phyloP scores from a whole-genome alignment of 2,113 vertebrate genomes.

The Podiceps cristatus region DNA sequence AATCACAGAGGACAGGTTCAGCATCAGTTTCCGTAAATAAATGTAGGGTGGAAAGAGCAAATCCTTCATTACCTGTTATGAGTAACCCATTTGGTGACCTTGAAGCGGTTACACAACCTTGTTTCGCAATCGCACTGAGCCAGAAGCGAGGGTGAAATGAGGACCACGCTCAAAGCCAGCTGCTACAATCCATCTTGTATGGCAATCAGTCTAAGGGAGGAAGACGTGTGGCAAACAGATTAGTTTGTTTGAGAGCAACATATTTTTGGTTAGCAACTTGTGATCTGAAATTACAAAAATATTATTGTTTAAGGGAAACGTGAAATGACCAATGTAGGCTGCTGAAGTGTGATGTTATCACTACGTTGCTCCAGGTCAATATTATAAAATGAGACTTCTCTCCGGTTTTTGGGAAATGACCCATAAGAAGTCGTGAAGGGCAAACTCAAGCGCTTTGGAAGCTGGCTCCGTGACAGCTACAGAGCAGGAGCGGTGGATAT shows the following conservation, averaged over 20 bases:
- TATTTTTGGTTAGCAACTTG: neutral
- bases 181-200: neutral
- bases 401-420: neutral
- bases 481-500: neutral
- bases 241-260: neutral
- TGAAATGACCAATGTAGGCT: neutral
- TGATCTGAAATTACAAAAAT: neutral
- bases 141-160: neutral
- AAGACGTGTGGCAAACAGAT: neutral
- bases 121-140: neutral
- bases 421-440: neutral
- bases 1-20: neutral
- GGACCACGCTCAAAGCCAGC: constrained; percentile 13
- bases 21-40: neutral
- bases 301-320: neutral
- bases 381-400: neutral
- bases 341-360: neutral
- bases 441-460: neutral
- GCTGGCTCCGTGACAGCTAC: fast-evolving
- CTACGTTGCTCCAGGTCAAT: fast-evolving
- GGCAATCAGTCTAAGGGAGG: no score
- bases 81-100: constrained; percentile 15
- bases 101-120: constrained; percentile 25
- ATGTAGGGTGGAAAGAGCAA: neutral
- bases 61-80: constrained; percentile 46